Evolutionary conservation across 2,113 vertebrate species (phyloP).

Genomic region (Festucalex cinctus): DNA sequence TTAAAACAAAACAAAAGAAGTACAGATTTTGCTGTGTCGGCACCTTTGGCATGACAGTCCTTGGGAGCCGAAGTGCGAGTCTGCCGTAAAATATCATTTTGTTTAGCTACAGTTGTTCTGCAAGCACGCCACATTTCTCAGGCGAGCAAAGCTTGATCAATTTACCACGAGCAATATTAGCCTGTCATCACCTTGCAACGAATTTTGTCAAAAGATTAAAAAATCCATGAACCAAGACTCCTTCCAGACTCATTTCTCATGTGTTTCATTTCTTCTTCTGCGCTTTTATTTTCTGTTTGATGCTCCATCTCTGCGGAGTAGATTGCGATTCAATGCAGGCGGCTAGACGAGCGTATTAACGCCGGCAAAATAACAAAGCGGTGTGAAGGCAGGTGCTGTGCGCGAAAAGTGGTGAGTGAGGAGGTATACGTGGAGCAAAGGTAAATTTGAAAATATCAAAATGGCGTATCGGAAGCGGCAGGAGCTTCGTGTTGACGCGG

Average conservation of each 20-base stretch:
- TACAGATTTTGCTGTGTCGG: slow-evolving; percentile 30
- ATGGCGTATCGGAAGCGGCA: slow-evolving; percentile 23
- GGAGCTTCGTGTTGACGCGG: slow-evolving; percentile 45
- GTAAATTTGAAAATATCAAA: slow-evolving; percentile 36
- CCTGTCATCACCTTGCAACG: slow-evolving; percentile 38
- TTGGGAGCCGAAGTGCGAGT: slow-evolving; percentile 27
- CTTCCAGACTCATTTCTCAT: slow-evolving; percentile 1
- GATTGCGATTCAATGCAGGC: slow-evolving; percentile 13
- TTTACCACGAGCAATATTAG: slow-evolving; percentile 57
- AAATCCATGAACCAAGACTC: neutral
- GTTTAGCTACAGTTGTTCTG: slow-evolving; percentile 62
- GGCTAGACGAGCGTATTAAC: slow-evolving; percentile 15
- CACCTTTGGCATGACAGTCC: slow-evolving; percentile 39
- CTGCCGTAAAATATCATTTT: slow-evolving; percentile 53
- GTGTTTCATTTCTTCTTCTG: slow-evolving; percentile 11
- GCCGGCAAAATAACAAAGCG: slow-evolving; percentile 16
- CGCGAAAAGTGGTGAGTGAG: slow-evolving; percentile 20
- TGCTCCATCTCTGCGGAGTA: slow-evolving; percentile 10
- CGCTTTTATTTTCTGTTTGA: slow-evolving; percentile 19
- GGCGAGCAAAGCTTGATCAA: slow-evolving; percentile 42
- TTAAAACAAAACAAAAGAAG: neutral
- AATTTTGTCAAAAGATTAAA: slow-evolving; percentile 58
- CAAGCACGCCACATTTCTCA: slow-evolving; percentile 35
- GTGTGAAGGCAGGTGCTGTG: slow-evolving; percentile 20
- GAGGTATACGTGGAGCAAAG: slow-evolving; percentile 26